These are phyloP conservation scores for Plebejus argus DNA, from an alignment of 2,888 invertebrate genomes.

Conservation along the genomic window DNA sequence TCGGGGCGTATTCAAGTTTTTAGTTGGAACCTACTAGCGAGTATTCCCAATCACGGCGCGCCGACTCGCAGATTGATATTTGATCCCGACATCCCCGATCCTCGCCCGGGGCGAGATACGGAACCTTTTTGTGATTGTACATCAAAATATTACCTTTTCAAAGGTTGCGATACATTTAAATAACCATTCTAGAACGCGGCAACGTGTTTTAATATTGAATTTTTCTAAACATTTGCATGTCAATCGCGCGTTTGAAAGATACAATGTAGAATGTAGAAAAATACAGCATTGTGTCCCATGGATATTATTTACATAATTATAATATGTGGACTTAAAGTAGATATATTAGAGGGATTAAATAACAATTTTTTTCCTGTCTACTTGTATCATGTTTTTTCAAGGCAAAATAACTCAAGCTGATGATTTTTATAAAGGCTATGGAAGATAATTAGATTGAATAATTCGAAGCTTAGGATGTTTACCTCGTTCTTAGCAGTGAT, in stretches of 20 bases:
- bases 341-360: not conserved
- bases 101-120: constrained; percentile 50
- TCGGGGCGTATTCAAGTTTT: constrained; percentile 44
- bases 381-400: not conserved
- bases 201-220: constrained; percentile 17
- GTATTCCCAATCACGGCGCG: constrained; percentile 52
- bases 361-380: not conserved
- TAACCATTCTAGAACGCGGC: constrained; percentile 5
- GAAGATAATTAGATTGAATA: constrained; percentile 11
- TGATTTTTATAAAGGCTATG: not conserved
- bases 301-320: not conserved
- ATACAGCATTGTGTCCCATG: not conserved
- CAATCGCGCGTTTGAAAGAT: not conserved
- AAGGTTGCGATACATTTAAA: constrained; percentile 26
- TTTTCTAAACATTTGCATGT: constrained; percentile 1
- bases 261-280: not conserved
- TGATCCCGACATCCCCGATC: constrained; percentile 60
- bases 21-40: constrained; percentile 44
- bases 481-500: constrained; percentile 33
- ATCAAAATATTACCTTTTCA: constrained; percentile 33
- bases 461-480: constrained; percentile 19
- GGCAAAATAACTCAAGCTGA: not conserved
- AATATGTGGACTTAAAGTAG: not conserved
- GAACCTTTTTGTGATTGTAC: constrained; percentile 37
- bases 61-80: constrained; percentile 72